Evolutionary conservation across 1,140 invertebrate genomes (phyloP).

Genomic region (Nephotettix cincticeps): DNA sequence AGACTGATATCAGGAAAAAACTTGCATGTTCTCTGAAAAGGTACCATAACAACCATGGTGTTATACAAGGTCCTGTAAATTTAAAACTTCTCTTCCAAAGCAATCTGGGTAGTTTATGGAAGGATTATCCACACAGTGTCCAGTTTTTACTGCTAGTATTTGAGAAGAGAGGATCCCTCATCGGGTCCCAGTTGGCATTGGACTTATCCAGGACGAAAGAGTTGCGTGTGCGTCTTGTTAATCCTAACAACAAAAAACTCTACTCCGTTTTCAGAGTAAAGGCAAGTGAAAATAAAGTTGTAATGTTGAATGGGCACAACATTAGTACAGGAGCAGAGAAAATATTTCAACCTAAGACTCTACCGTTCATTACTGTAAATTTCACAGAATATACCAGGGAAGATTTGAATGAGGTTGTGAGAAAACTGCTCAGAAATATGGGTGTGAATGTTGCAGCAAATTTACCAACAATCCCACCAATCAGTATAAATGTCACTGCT

Average conservation of each 20-base stretch:
- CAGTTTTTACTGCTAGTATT: conserved; percentile 59
- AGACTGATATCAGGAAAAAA: too few relatives aligned
- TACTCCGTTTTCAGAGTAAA: not conserved
- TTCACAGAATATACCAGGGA: not conserved
- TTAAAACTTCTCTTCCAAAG: conserved; percentile 57
- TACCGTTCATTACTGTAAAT: too few relatives aligned
- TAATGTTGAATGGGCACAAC: not conserved
- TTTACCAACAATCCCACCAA: not conserved
- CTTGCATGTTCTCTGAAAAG: too few relatives aligned
- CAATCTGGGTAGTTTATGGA: conserved; percentile 49
- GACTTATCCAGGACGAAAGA: conserved; percentile 57
- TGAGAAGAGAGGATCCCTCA: conserved; percentile 33
- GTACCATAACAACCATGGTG: not conserved
- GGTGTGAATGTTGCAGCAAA: conserved; percentile 41
- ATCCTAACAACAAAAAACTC: conserved; percentile 51
- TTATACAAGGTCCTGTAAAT: conserved; percentile 55
- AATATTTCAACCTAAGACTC: too few relatives aligned
- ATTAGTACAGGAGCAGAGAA: not conserved
- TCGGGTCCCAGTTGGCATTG: conserved; percentile 43
- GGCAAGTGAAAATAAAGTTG: not conserved
- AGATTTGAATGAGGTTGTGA: conserved; percentile 45
- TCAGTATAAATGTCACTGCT: conserved; percentile 24
- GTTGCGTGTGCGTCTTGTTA: conserved; percentile 56
- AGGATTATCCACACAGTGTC: conserved; percentile 45
- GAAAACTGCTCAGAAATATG: conserved; percentile 51